Conservation (phyloP, 2,797 vertebrate species). For the Lepidocolaptes lacrymiger region DNA sequence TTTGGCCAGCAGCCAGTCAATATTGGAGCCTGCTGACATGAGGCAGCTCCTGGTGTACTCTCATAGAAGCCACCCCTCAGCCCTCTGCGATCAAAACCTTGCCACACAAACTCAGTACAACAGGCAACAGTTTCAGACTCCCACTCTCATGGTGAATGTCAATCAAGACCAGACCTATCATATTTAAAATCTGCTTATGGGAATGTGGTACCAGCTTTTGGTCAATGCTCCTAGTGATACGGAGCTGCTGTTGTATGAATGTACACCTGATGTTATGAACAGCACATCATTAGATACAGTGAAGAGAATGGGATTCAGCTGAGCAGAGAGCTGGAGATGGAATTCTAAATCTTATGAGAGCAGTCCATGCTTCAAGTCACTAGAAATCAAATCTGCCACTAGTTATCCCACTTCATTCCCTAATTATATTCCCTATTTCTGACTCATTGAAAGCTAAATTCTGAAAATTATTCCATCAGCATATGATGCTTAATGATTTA, state of each 20-base stretch:
- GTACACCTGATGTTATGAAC: not conserved
- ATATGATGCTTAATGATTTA: not conserved
- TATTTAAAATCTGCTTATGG: not conserved
- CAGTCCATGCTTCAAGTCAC: not conserved
- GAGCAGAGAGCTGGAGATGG: not conserved
- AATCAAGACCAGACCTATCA: not conserved
- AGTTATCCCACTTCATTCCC: not conserved
- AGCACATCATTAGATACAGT: not conserved
- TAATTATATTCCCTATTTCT: not conserved
- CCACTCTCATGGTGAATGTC: not conserved
- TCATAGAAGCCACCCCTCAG: not conserved
- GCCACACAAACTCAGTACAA: fast-evolving
- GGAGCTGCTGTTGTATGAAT: not conserved
- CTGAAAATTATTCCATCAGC: not conserved
- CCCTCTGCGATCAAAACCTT: not conserved
- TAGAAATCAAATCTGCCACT: not conserved
- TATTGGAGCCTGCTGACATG: not conserved
- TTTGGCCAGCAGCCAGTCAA: not conserved
- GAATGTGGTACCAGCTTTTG: not conserved
- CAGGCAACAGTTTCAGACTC: not conserved
- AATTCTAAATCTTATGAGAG: not conserved
- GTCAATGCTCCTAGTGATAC: not conserved
- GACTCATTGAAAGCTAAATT: not conserved
- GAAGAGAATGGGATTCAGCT: not conserved
- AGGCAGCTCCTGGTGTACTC: not conserved